Evolutionary conservation across 2,888 invertebrate genomes (phyloP).

Genomic region (Phorcus lineatus): DNA sequence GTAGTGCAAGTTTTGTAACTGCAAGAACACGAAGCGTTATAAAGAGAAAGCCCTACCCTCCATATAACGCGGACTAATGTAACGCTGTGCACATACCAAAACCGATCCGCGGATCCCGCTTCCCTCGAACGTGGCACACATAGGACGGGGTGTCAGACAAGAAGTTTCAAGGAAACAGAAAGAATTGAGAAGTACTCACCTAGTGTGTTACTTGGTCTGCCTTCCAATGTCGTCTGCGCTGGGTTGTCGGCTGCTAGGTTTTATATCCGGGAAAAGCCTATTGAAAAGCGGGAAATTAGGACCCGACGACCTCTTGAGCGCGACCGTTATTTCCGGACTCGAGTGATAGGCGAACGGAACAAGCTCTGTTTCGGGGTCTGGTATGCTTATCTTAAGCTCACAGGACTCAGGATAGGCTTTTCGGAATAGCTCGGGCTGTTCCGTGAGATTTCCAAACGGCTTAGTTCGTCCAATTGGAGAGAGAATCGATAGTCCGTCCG

Average conservation of each 20-base stretch:
- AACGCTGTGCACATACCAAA: neutral
- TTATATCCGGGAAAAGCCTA: slow-evolving; percentile 28
- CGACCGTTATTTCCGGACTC: slow-evolving; percentile 28
- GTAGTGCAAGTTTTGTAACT: too few relatives aligned
- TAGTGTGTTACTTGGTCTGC: neutral
- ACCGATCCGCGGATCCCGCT: neutral
- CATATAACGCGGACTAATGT: neutral
- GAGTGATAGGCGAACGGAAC: slow-evolving; percentile 16
- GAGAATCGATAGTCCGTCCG: neutral
- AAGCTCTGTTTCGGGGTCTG: slow-evolving; percentile 11
- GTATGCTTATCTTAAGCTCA: slow-evolving; percentile 18
- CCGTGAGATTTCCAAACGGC: slow-evolving; percentile 2
- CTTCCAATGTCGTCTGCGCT: neutral
- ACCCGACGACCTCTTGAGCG: slow-evolving; percentile 23
- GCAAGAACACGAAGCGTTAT: neutral
- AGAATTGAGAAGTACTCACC: neutral
- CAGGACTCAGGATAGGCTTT: slow-evolving; percentile 10
- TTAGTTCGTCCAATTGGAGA: slow-evolving; percentile 4
- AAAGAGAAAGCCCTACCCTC: neutral
- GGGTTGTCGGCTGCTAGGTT: neutral
- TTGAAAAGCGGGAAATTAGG: slow-evolving; percentile 24
- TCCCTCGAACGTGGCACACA: neutral
- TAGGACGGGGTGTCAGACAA: neutral
- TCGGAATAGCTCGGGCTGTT: slow-evolving; percentile 26
- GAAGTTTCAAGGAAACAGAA: neutral